phyloP scores from a whole-genome alignment of 2,797 vertebrate species.

The Neoniphon sammara region DNA sequence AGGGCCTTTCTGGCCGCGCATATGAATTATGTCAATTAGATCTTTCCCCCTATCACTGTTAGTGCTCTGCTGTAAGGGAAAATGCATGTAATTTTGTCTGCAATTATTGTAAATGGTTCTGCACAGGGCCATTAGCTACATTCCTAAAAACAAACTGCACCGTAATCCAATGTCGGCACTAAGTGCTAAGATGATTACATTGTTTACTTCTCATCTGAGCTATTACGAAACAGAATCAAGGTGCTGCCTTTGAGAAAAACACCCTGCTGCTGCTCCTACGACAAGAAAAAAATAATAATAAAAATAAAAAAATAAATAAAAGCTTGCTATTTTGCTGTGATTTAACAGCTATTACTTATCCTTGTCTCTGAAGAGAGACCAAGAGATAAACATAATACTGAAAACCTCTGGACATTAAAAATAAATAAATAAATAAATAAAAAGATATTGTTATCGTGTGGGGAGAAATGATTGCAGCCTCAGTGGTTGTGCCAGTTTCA shows the following conservation, averaged over 20 bases:
- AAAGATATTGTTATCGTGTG: conserved; percentile 31
- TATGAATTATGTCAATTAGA: conserved; percentile 19
- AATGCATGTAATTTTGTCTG: conserved; percentile 50
- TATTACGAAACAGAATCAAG: conserved; percentile 53
- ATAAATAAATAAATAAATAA: too few species aligned
- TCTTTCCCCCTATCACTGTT: conserved; percentile 25
- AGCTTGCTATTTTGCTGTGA: conserved; percentile 42
- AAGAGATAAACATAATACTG: conserved; percentile 43
- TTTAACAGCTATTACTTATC: conserved; percentile 57
- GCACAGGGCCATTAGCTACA: conserved; percentile 48
- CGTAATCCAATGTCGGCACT: conserved; percentile 7
- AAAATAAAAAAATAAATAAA: too few species aligned
- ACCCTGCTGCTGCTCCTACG: not conserved
- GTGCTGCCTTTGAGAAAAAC: conserved; percentile 42
- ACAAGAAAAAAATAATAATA: not conserved
- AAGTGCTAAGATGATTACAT: not conserved
- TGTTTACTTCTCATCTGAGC: not conserved
- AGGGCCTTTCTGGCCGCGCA: not conserved
- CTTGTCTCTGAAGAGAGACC: conserved; percentile 30
- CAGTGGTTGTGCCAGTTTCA: conserved; percentile 25
- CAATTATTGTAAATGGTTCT: conserved; percentile 50
- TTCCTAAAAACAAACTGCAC: conserved; percentile 42
- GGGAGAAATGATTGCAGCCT: conserved; percentile 40
- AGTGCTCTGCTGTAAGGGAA: conserved; percentile 28
- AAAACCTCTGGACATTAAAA: conserved; percentile 22